phyloP scores from a whole-genome alignment of 1,140 invertebrate genomes.

The Drosophila hydei region DNA sequence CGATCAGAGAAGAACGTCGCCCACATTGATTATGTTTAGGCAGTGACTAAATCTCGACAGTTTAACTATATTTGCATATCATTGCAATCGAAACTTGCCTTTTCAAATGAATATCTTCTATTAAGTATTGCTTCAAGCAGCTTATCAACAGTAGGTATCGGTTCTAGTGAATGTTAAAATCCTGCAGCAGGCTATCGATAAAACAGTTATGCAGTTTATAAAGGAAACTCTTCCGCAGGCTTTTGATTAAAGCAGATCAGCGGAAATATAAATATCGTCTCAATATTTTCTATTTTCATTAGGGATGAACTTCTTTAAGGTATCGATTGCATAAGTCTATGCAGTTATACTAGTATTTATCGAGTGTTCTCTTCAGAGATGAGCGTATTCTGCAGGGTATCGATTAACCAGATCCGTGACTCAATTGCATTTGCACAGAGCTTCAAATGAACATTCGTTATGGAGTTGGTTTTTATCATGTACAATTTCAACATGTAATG shows the following conservation, averaged over 20 bases:
- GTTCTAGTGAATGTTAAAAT: too few species aligned
- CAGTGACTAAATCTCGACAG: background rate
- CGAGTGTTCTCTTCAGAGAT: background rate
- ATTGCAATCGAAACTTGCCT: background rate
- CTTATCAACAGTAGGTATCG: too few species aligned
- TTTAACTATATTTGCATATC: conserved; percentile 1
- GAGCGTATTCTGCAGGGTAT: conserved; percentile 8
- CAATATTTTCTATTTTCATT: too few species aligned
- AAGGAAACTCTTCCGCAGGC: too few species aligned
- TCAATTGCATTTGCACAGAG: background rate
- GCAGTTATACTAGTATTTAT: too few species aligned
- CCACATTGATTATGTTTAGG: conserved; percentile 1
- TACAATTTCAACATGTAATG: background rate
- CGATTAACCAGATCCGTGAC: conserved; percentile 5
- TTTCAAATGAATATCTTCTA: too few species aligned
- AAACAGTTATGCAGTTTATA: too few species aligned
- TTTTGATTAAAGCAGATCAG: too few species aligned
- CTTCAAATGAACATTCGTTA: background rate
- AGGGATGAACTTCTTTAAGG: too few species aligned
- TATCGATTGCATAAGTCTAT: background rate
- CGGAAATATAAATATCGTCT: too few species aligned
- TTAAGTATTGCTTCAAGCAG: too few species aligned
- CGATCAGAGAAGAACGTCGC: background rate
- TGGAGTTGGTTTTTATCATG: background rate
- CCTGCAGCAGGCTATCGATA: too few species aligned